These are phyloP conservation scores for Dinoponera quadriceps DNA, from an alignment of 1,140 invertebrate species.

Conservation along the genomic window DNA sequence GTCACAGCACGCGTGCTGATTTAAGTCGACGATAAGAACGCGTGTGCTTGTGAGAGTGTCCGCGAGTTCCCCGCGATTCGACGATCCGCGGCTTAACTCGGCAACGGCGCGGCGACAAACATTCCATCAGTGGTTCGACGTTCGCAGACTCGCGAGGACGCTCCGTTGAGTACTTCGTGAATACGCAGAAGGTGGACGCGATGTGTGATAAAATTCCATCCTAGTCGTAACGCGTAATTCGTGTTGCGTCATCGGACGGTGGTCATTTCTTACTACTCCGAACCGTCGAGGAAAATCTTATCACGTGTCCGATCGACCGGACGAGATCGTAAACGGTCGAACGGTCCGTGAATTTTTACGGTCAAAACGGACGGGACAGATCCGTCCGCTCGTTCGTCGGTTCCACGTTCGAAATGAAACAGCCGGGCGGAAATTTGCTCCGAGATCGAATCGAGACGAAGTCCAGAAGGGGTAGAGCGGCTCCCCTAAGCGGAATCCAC, in stretches of 20 bases:
- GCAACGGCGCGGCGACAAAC: slow-evolving; percentile 4
- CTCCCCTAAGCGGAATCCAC: neutral
- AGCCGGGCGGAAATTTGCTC: slow-evolving; percentile 42
- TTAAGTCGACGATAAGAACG: slow-evolving; percentile 39
- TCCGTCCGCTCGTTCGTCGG: neutral
- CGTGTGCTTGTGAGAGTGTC: slow-evolving; percentile 19
- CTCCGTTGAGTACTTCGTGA: neutral
- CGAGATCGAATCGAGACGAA: slow-evolving; percentile 42
- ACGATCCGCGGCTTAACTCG: slow-evolving; percentile 5
- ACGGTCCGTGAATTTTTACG: slow-evolving; percentile 1
- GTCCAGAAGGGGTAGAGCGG: slow-evolving; percentile 1
- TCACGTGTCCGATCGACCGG: neutral
- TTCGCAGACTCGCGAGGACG: neutral
- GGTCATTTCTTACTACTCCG: neutral
- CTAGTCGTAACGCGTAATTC: neutral
- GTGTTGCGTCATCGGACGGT: neutral
- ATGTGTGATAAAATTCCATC: no score
- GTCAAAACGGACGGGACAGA: neutral
- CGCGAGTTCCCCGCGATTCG: slow-evolving; percentile 21
- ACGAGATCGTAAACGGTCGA: no score
- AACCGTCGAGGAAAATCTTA: neutral
- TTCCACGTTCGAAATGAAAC: slow-evolving; percentile 6
- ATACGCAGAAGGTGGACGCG: no score
- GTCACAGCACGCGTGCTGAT: neutral
- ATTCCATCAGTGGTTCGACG: slow-evolving; percentile 5